Evolutionary conservation across 2,888 invertebrate genomes (phyloP).

Genomic region (Oxyteleia sp.): DNA sequence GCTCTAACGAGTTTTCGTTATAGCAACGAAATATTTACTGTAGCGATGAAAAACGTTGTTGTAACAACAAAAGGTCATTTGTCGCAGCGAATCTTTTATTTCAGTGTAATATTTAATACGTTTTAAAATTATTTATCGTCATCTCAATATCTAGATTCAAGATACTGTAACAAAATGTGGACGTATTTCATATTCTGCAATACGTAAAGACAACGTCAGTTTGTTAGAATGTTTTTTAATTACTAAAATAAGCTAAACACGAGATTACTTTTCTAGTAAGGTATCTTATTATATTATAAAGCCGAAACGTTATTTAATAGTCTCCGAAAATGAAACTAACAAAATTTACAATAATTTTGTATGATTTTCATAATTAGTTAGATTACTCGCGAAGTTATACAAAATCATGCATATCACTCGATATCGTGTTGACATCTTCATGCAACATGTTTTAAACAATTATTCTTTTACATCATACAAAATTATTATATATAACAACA

Average conservation of each 20-base stretch:
- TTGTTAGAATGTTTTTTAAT: conserved; percentile 25
- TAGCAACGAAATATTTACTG: no score
- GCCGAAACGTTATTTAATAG: conserved; percentile 53
- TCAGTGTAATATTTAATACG: background rate
- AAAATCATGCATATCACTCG: conserved; percentile 54
- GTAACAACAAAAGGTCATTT: no score
- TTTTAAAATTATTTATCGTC: background rate
- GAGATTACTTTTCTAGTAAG: conserved; percentile 68
- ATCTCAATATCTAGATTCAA: conserved; percentile 5
- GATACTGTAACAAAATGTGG: conserved; percentile 21
- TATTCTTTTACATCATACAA: conserved; percentile 22
- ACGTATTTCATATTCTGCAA: conserved; percentile 47
- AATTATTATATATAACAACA: background rate
- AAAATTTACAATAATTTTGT: conserved; percentile 15
- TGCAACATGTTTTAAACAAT: conserved; percentile 16
- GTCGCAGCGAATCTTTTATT: no score
- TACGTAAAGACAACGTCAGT: conserved; percentile 30
- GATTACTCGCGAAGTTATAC: conserved; percentile 20
- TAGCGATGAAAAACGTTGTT: no score
- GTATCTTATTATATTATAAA: conserved; percentile 49
- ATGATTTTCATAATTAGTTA: conserved; percentile 12
- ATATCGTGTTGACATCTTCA: conserved; percentile 6
- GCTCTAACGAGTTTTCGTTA: no score
- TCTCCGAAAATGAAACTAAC: conserved; percentile 17
- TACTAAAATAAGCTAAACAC: conserved; percentile 70